Evolutionary conservation across 2,797 vertebrate species (phyloP).

Genomic region (Novumbra hubbsi): DNA sequence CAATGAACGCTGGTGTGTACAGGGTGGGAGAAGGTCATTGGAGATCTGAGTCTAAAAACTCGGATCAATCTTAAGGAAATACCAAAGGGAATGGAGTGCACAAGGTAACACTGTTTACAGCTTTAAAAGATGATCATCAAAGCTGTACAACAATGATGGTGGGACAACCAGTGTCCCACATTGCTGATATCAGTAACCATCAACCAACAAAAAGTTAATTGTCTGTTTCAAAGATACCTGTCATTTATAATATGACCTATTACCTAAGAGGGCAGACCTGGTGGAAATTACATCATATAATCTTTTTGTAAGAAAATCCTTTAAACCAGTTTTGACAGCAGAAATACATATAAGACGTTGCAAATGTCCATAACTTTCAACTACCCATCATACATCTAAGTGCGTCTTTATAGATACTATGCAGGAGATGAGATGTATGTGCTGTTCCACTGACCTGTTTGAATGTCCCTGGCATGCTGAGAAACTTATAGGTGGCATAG

Average conservation of each 20-base stretch:
- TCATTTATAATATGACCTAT: neutral
- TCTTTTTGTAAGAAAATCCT: neutral
- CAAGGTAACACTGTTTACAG: slow-evolving; percentile 12
- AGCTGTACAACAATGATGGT: too few species aligned
- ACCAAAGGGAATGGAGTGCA: neutral
- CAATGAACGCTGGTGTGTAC: neutral
- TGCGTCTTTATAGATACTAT: neutral
- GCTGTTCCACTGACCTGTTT: slow-evolving; percentile 82
- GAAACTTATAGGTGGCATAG: slow-evolving; percentile 91
- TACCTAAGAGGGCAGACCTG: neutral
- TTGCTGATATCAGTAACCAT: neutral
- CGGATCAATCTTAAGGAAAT: slow-evolving; percentile 4
- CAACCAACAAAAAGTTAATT: neutral
- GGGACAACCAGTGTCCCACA: slow-evolving; percentile 5
- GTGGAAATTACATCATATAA: neutral
- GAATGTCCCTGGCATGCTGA: slow-evolving; percentile 82
- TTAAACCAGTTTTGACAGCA: neutral
- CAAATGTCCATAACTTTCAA: neutral
- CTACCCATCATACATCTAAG: neutral
- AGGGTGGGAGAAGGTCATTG: neutral
- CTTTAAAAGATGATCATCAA: neutral
- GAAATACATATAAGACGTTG: neutral
- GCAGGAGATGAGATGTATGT: neutral
- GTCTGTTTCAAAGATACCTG: neutral
- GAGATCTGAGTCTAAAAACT: neutral